Percentiles rank a stretch among this genome's conserved stretches.
Evolutionary conservation across 2,797 vertebrate species (phyloP).

Genomic region (Chromis chromis): DNA sequence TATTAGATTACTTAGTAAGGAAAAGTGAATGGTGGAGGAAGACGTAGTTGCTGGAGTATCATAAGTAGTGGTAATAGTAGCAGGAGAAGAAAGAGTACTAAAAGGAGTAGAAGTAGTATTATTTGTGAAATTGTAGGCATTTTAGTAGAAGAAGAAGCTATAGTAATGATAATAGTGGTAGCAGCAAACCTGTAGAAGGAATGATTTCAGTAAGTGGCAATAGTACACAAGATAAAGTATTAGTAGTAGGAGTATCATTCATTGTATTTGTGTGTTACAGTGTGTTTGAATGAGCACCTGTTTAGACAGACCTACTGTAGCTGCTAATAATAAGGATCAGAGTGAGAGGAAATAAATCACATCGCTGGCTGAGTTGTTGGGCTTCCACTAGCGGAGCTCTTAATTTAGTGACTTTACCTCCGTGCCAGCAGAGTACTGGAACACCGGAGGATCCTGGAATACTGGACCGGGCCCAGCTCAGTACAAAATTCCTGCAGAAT

Average conservation of each 20-base stretch:
- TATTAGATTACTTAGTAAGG: too few species aligned
- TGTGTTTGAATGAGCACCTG: constrained; percentile 11
- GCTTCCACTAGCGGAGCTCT: constrained; percentile 57
- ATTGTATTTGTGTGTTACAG: neutral
- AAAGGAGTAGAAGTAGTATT: too few species aligned
- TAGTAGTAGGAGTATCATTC: too few species aligned
- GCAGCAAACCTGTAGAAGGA: neutral
- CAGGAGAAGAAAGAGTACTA: too few species aligned
- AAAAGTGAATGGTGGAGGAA: too few species aligned
- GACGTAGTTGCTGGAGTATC: too few species aligned
- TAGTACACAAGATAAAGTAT: neutral
- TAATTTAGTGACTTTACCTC: constrained; percentile 54
- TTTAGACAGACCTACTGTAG: constrained; percentile 30
- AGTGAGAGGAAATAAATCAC: constrained; percentile 50
- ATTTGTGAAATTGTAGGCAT: too few species aligned
- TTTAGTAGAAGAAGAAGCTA: neutral
- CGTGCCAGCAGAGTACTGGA: constrained; percentile 54
- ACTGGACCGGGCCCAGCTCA: constrained; percentile 56
- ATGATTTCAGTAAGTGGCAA: neutral
- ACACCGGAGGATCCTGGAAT: constrained; percentile 57
- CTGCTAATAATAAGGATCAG: constrained; percentile 34
- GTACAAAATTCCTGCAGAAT: constrained; percentile 35
- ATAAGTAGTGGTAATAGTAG: too few species aligned
- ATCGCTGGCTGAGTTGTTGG: constrained; percentile 43
- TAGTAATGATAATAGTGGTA: too few species aligned